phyloP scores from a whole-genome alignment of 2,797 vertebrate genomes.

The Enteromius afrohamiltoni region DNA sequence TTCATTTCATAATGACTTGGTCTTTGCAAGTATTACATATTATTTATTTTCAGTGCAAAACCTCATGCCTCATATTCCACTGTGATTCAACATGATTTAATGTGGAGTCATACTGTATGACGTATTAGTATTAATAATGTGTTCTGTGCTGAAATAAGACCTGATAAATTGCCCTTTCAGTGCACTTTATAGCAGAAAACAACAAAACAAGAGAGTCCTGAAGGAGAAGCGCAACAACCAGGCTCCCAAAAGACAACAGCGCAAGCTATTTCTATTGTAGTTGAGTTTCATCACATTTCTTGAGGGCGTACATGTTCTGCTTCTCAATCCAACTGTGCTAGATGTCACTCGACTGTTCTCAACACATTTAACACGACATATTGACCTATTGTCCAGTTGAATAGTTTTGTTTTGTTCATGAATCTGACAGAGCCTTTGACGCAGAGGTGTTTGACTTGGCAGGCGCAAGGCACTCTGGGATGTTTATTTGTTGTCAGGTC shows the following conservation, averaged over 20 bases:
- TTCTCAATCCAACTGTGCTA: constrained; percentile 30
- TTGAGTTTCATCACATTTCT: constrained; percentile 71
- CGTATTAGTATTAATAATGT: constrained; percentile 36
- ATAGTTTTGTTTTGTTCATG: constrained; percentile 73
- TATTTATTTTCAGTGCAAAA: constrained; percentile 25
- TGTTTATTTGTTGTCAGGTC: constrained; percentile 80
- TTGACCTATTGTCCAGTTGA: constrained; percentile 80
- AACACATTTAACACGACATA: constrained; percentile 66
- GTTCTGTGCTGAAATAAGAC: constrained; percentile 33
- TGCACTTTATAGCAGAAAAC: constrained; percentile 31
- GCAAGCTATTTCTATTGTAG: constrained; percentile 61
- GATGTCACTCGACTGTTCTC: constrained; percentile 10
- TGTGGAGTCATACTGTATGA: constrained; percentile 28
- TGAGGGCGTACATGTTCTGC: constrained; percentile 46
- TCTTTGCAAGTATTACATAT: neutral
- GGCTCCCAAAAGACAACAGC: constrained; percentile 55
- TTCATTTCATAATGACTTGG: constrained; percentile 19
- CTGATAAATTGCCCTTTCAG: constrained; percentile 26
- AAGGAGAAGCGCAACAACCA: constrained; percentile 66
- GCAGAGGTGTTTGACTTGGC: constrained; percentile 73
- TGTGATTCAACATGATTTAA: constrained; percentile 31
- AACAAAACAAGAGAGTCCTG: constrained; percentile 44
- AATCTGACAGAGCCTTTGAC: constrained; percentile 67
- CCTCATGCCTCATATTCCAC: constrained; percentile 1
- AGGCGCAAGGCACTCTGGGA: constrained; percentile 61